phyloP scores from a whole-genome alignment of 2,113 vertebrate species.

The Nanorana parkeri region DNA sequence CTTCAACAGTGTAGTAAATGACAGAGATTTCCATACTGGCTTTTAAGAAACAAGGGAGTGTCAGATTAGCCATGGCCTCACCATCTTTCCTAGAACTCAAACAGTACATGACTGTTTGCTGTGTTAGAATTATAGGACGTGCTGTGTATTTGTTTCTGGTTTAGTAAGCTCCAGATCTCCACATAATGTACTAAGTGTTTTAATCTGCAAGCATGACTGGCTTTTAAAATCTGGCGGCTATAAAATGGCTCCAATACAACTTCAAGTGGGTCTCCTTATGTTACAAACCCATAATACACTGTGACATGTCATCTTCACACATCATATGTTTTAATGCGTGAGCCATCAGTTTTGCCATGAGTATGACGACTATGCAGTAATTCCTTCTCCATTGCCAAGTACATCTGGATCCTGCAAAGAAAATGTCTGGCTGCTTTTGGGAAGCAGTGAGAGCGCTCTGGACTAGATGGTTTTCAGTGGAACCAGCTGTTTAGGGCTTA shows the following conservation, averaged over 20 bases:
- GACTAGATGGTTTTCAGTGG: neutral
- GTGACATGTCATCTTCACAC: neutral
- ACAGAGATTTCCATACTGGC: too few relatives aligned
- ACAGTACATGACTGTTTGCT: too few relatives aligned
- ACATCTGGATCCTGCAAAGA: neutral
- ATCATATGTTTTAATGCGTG: too few relatives aligned
- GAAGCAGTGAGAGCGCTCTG: neutral
- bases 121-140: too few relatives aligned
- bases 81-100: too few relatives aligned
- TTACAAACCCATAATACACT: constrained; percentile 3
- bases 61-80: too few relatives aligned
- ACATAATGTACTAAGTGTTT: neutral
- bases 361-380: neutral
- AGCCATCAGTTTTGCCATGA: constrained; percentile 1
- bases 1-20: too few relatives aligned
- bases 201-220: neutral
- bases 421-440: neutral
- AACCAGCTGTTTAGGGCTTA: too few relatives aligned
- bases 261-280: neutral
- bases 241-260: constrained; percentile 5
- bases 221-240: neutral
- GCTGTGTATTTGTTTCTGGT: too few relatives aligned
- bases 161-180: neutral
- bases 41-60: too few relatives aligned
- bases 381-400: neutral